Evolutionary conservation across 2,888 invertebrate species (phyloP), one percentile per base, ranked within the genome.

Genomic region (Trissoscelio sp.): DNA sequence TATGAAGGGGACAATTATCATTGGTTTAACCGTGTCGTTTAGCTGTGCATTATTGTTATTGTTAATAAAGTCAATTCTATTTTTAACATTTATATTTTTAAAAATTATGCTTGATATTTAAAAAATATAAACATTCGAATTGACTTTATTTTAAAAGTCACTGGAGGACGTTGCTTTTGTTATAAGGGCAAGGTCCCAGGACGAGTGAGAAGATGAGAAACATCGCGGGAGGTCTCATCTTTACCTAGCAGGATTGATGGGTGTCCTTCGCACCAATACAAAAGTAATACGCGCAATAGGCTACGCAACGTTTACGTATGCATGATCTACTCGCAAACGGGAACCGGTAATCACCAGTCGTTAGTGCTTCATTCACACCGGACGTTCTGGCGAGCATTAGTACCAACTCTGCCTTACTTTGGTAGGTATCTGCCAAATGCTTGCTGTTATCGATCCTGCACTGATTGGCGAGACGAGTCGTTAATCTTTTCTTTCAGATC

Each of bases 151-250:
- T 39, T 12, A 39, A 14, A 14, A 39, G n/a, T 39, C 39, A 39
- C 9, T 39, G 39, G 6, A 39, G 6, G 39, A 12, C 12, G 24
- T 55, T 18, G 67, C 42, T 55, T 67, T 42, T 22, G 31, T 31
- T 39, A 67, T 44, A 44, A 37, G 31, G 34, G 46, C 18, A 46
- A 46, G 44, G 37, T 64, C 24, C 42, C 6, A 22, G 37, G 31
- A 31, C 53, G 18, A 87, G 88, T 84, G 88, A 89, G 89, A 88
- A 88, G 88, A 90, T 89, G 90, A 89, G 89, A 87, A 88, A 87
- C 90, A 85, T 90, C 87, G 89, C 89, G 90, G 90, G 90, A 89
- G 90, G 90, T 89, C 90, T 82, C 75, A 42, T 72, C 79, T 83
- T 86, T 82, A 74, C 67, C 12, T 51, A 24, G 64, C 80, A 86